Evolutionary conservation across 2,888 invertebrate genomes (phyloP).

Genomic region (Ommatoiulus sabulosus): DNA sequence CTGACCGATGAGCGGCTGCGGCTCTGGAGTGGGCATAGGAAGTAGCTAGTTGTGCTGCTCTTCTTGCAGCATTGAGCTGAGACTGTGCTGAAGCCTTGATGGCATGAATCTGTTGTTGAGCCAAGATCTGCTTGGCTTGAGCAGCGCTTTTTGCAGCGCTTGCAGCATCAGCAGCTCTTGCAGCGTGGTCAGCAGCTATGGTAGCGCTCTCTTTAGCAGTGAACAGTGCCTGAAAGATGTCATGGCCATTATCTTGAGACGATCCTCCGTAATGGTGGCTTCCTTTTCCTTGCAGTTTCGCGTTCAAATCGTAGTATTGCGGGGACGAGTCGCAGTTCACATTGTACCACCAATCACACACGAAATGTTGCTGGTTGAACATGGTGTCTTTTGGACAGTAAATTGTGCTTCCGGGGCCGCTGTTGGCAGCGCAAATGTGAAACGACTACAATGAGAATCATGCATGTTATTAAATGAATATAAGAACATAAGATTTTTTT

Average conservation of each 20-base stretch:
- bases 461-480: no score
- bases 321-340: background rate
- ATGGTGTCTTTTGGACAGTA: background rate
- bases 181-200: slow-evolving; percentile 54
- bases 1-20: slow-evolving; percentile 36
- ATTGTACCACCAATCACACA: no score
- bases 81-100: slow-evolving; percentile 49
- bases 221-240: slow-evolving; percentile 48
- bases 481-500: no score
- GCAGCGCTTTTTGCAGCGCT: slow-evolving; percentile 49
- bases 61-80: slow-evolving; percentile 49
- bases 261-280: background rate
- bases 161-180: slow-evolving; percentile 51
- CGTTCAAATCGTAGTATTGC: background rate
- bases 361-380: slow-evolving; percentile 25
- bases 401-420: background rate
- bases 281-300: background rate
- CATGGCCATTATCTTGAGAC: slow-evolving; percentile 25
- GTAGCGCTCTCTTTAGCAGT: slow-evolving; percentile 53
- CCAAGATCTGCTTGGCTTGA: slow-evolving; percentile 28
- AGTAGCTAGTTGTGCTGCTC: slow-evolving; percentile 48
- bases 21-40: slow-evolving; percentile 52
- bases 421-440: background rate
- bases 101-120: slow-evolving; percentile 54
- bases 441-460: background rate